phyloP scores from a whole-genome alignment of 35 echinoderm and acorn worm species.

The Lytechinus pictus region DNA sequence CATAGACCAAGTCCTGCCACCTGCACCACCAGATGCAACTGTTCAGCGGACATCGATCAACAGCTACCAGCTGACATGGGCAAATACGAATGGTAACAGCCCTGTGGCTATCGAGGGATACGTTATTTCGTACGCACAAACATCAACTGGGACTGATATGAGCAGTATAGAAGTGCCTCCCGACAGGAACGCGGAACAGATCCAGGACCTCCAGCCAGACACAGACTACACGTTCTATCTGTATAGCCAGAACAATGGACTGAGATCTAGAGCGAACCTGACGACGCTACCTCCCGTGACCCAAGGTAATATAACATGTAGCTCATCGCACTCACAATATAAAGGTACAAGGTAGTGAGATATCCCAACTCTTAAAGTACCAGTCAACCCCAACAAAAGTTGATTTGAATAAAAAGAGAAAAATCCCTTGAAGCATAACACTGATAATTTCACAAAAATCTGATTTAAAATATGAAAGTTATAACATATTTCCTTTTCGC shows the following conservation, averaged over 20 bases:
- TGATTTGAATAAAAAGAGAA: too few relatives aligned
- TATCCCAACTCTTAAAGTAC: too few relatives aligned
- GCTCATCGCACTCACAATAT: too few relatives aligned
- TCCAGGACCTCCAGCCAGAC: not conserved
- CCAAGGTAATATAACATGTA: not conserved
- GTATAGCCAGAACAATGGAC: conserved; percentile 13
- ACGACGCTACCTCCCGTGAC: not conserved
- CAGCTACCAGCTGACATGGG: not conserved
- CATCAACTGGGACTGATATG: not conserved
- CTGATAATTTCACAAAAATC: too few relatives aligned
- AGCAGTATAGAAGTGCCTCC: not conserved
- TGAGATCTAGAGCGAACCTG: not conserved
- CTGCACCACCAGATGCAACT: not conserved
- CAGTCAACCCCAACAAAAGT: too few relatives aligned
- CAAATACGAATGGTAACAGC: not conserved
- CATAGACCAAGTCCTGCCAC: not conserved
- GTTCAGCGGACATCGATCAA: not conserved
- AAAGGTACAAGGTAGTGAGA: too few relatives aligned
- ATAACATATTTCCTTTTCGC: too few relatives aligned
- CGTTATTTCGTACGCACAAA: not conserved
- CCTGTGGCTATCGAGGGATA: not conserved
- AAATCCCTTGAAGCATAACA: too few relatives aligned
- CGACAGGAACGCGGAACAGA: not conserved
- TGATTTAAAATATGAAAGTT: too few relatives aligned
- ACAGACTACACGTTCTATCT: not conserved